Evolutionary conservation across 2,888 invertebrate species (phyloP), one percentile per base, ranked within the genome.

Genomic region (Pollenia griseotomentosa): DNA sequence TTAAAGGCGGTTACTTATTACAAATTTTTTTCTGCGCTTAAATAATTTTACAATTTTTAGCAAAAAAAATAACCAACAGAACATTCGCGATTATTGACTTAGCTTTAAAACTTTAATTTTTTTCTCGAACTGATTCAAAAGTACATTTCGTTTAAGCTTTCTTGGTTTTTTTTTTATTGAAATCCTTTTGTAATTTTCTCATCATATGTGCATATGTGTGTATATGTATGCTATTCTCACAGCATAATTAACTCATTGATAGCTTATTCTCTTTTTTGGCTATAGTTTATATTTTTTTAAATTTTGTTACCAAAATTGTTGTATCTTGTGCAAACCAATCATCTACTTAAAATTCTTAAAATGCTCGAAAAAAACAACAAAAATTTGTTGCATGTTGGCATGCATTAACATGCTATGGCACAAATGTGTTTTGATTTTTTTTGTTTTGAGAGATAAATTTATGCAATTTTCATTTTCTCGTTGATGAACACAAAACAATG

Each of bases 361-460:
- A 83, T 83, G 61, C n/a, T 55, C 16, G 1, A 61, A 48, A 19
- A 65, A 71, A 53, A 55, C 8, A 33, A 74, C 65, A 80, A 70
- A 77, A 81, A 33, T 65, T 78, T 68, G 83, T 84, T 73, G 87
- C 84, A 87, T 87, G 87, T 68, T 63, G 73, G 66, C 84, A 84
- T 87, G 83, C 87, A 81, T 78, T 63, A 61, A 42, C 42, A 55
- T 61, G 53, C 48, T 53, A 48, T 68, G 40, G 42, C 77, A 10
- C 59, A 71, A 53, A 57, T 19, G 57, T 53, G 42, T 51, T 63
- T 66, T 57, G 19, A 33, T 33, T 23, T 2, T 66, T 66, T 65
- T 16, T 71, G 44, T 68, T 46, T 59, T 5, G 33, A 33, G 6
- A 77, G 63, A 77, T 46, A 77, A 83, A 77, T 77, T 77, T 63